These are phyloP conservation scores for Cynocephalus volans DNA, from an alignment of 2,113 vertebrate genomes.

Conservation along the genomic window DNA sequence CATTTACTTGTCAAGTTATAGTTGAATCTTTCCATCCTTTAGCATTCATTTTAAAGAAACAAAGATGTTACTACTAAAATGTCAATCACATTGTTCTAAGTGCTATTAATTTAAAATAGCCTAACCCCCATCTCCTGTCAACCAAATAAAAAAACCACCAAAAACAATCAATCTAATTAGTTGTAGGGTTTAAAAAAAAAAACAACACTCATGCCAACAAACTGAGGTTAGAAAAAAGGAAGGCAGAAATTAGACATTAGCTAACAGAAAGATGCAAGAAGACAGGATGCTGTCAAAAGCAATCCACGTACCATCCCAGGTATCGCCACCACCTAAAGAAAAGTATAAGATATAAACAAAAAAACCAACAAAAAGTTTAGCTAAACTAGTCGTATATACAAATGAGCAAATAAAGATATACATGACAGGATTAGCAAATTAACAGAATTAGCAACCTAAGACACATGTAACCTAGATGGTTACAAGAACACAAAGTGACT, in stretches of 20 bases:
- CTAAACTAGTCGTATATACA: constrained; percentile 77
- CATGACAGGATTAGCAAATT: constrained; percentile 59
- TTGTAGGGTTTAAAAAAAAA: constrained; percentile 35
- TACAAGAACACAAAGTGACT: neutral
- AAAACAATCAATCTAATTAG: constrained; percentile 35
- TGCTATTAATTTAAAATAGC: constrained; percentile 5
- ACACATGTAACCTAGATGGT: neutral
- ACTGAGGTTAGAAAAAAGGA: constrained; percentile 85
- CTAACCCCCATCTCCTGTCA: neutral
- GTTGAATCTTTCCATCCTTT: neutral
- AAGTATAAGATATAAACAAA: constrained; percentile 87
- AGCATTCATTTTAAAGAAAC: neutral
- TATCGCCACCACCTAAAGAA: constrained; percentile 94
- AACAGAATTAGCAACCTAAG: neutral
- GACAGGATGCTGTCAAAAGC: constrained; percentile 84
- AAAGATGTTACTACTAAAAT: neutral
- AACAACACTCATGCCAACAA: constrained; percentile 90
- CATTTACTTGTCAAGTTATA: neutral
- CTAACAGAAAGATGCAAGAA: constrained; percentile 82
- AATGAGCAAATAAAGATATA: neutral
- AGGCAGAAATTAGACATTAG: constrained; percentile 87
- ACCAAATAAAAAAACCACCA: constrained; percentile 47
- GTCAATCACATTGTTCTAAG: neutral
- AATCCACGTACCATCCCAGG: constrained; percentile 95
- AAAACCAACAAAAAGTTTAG: constrained; percentile 82